Evolutionary conservation across 2,113 vertebrate species (phyloP).

Genomic region (Ciconia boyciana): DNA sequence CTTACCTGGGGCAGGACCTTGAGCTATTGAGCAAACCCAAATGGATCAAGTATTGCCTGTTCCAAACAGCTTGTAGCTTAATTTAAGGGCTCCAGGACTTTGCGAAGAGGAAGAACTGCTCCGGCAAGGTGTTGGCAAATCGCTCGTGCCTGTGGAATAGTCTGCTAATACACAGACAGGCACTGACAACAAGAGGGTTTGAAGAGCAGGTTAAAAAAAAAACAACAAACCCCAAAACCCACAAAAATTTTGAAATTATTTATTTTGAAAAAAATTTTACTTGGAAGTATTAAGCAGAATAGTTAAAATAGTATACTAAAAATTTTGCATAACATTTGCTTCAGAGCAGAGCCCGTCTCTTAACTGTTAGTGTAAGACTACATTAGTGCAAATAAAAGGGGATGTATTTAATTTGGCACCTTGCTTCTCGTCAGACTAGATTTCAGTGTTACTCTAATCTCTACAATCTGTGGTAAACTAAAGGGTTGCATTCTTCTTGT

Average conservation of each 20-base stretch:
- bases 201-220: not conserved
- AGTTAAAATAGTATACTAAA: not conserved
- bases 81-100: not conserved
- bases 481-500: not conserved
- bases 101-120: not conserved
- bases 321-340: not conserved
- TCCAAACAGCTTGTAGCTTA: not conserved
- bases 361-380: not conserved
- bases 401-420: not conserved
- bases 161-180: not conserved
- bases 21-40: not conserved
- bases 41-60: not conserved
- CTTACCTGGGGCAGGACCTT: not conserved
- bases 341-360: not conserved
- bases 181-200: not conserved
- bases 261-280: not conserved
- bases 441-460: not conserved
- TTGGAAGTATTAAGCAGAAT: not conserved
- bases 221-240: not conserved
- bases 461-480: not conserved
- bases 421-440: not conserved
- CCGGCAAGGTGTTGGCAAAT: not conserved
- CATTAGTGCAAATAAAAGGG: not conserved
- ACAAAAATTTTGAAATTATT: not conserved
- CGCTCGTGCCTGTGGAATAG: fast-evolving